Evolutionary conservation across 2,113 vertebrate species (phyloP).

Genomic region (Mirza zaza): DNA sequence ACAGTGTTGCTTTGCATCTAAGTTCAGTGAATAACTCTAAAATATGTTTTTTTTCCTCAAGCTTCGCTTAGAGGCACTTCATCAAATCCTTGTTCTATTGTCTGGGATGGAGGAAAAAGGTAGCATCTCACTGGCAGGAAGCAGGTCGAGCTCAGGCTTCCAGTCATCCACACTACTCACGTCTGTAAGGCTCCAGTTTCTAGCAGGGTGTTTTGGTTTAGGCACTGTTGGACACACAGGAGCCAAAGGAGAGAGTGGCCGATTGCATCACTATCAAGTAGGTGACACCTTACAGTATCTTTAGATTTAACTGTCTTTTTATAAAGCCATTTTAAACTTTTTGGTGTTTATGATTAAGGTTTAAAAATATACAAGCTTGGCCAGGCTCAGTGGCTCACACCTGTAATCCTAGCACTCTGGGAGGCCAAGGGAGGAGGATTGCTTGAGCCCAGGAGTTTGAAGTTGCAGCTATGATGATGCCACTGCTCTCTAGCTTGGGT

Average conservation of each 20-base stretch:
- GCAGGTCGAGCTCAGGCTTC: slow-evolving; percentile 86
- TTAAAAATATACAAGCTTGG: slow-evolving; percentile 44
- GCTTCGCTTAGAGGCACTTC: slow-evolving; percentile 96
- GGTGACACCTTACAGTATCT: not conserved
- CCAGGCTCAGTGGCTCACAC: too few species aligned
- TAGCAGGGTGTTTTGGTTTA: slow-evolving; percentile 97
- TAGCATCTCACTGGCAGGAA: slow-evolving; percentile 83
- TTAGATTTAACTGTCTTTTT: slow-evolving; percentile 22
- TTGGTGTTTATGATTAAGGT: not conserved
- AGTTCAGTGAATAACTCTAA: slow-evolving; percentile 9
- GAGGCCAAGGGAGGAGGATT: too few species aligned
- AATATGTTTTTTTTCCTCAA: slow-evolving; percentile 79
- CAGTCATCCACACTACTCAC: slow-evolving; percentile 95
- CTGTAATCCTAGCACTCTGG: too few species aligned
- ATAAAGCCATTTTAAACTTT: not conserved
- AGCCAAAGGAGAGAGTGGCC: slow-evolving; percentile 93
- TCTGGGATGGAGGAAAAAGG: slow-evolving; percentile 99
- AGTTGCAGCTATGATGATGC: too few species aligned
- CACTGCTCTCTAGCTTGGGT: too few species aligned
- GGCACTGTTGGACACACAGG: slow-evolving; percentile 91
- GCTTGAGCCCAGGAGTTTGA: too few species aligned
- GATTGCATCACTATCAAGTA: slow-evolving; percentile 98
- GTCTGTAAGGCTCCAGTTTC: slow-evolving; percentile 96
- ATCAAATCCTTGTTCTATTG: slow-evolving; percentile 96
- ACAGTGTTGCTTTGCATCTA: not conserved